Percentiles rank a stretch among this genome's conserved stretches.
Conservation (phyloP, 2,888 invertebrate species). For the Sinopyrophorus schimmeli region DNA sequence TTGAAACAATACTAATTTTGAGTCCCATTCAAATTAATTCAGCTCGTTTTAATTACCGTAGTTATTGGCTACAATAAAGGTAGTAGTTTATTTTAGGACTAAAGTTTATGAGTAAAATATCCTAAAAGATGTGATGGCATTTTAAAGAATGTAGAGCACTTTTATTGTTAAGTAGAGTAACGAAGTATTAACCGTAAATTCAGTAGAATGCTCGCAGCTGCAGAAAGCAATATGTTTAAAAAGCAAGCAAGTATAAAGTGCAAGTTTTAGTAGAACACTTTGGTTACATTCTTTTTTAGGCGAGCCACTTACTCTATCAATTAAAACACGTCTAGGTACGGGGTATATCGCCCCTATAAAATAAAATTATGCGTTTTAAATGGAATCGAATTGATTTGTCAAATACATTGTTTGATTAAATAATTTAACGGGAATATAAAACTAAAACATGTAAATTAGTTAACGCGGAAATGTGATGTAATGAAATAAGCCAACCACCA, state of each 20-base stretch:
- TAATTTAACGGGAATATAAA: conserved; percentile 27
- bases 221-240: not conserved
- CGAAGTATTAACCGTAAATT: conserved; percentile 5
- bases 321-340: conserved; percentile 42
- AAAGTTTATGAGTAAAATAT: too few species aligned
- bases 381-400: too few species aligned
- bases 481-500: conserved; percentile 32
- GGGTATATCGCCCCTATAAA: conserved; percentile 44
- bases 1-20: too few species aligned
- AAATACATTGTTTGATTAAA: conserved; percentile 13
- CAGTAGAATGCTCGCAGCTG: too few species aligned
- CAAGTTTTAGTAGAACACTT: conserved; percentile 7
- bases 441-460: conserved; percentile 36
- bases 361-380: too few species aligned
- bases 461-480: conserved; percentile 23
- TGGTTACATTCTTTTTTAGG: conserved; percentile 2
- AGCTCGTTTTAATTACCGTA: too few species aligned
- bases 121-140: too few species aligned
- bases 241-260: conserved; percentile 8
- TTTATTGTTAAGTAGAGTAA: too few species aligned
- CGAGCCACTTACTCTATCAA: conserved; percentile 20
- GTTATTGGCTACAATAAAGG: too few species aligned
- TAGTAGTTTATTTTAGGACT: too few species aligned
- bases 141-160: too few species aligned
- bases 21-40: too few species aligned